Percentiles rank a stretch among this genome's conserved stretches.
These are phyloP conservation scores for Pelosia muscerda DNA, from an alignment of 2,888 invertebrate species.

Conservation along the genomic window DNA sequence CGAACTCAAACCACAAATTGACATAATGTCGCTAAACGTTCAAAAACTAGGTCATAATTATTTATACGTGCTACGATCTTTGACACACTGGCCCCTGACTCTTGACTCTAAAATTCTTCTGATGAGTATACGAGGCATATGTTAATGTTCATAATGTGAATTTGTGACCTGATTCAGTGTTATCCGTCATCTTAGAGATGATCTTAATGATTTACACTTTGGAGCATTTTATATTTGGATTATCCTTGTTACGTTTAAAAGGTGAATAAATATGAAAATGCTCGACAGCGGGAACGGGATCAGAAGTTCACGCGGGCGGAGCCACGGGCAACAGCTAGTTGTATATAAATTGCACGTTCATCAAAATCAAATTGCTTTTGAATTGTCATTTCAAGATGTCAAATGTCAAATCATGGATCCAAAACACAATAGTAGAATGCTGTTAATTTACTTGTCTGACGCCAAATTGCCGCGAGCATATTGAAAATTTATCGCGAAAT, in stretches of 20 bases:
- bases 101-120: neutral
- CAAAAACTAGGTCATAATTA: neutral
- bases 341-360: neutral
- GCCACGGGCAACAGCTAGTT: too few relatives aligned
- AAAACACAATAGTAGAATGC: neutral
- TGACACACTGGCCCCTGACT: conserved; percentile 2
- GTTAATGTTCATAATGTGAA: neutral
- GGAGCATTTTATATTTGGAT: neutral
- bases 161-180: neutral
- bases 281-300: too few relatives aligned
- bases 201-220: neutral
- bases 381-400: neutral
- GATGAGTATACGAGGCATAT: neutral
- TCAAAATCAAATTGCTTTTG: neutral
- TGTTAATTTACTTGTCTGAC: neutral
- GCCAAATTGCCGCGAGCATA: neutral
- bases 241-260: neutral
- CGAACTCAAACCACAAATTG: neutral
- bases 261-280: too few relatives aligned
- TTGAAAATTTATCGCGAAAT: neutral
- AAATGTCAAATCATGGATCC: neutral
- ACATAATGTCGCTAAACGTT: neutral
- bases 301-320: too few relatives aligned
- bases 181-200: neutral
- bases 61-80: neutral